A percentile compares a stretch with the other conserved stretches of the same genome.
Evolutionary conservation across 2,113 vertebrate species (phyloP).

Genomic region (Onychorhynchus coronatus): DNA sequence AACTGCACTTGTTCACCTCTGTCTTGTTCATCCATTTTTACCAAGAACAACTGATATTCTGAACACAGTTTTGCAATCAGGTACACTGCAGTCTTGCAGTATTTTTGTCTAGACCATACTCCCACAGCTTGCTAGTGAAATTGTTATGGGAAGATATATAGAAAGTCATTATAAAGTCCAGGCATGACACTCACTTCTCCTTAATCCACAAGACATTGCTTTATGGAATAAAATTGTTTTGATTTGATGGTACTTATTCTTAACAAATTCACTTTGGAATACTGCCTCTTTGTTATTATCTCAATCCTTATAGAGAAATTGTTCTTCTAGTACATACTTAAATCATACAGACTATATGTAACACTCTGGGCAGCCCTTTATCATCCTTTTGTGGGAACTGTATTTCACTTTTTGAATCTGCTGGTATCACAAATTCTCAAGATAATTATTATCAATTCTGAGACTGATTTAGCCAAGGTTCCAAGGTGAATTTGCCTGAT

Average conservation of each 20-base stretch:
- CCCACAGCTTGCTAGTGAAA: not conserved
- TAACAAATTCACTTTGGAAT: not conserved
- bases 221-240: not conserved
- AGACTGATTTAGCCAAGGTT: not conserved
- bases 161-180: not conserved
- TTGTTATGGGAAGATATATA: not conserved
- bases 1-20: not conserved
- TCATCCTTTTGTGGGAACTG: not conserved
- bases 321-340: not conserved
- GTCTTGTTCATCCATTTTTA: not conserved
- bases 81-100: not conserved
- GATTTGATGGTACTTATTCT: not conserved
- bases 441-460: not conserved
- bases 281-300: not conserved
- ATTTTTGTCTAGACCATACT: not conserved
- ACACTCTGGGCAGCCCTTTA: not conserved
- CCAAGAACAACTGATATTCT: not conserved
- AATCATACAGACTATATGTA: not conserved
- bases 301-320: not conserved
- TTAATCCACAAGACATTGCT: not conserved
- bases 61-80: not conserved
- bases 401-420: not conserved
- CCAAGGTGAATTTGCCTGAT: not conserved
- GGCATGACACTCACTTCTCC: not conserved
- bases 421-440: not conserved